Evolutionary conservation across 2,797 vertebrate genomes (phyloP).

Genomic region (Spinus pinus): DNA sequence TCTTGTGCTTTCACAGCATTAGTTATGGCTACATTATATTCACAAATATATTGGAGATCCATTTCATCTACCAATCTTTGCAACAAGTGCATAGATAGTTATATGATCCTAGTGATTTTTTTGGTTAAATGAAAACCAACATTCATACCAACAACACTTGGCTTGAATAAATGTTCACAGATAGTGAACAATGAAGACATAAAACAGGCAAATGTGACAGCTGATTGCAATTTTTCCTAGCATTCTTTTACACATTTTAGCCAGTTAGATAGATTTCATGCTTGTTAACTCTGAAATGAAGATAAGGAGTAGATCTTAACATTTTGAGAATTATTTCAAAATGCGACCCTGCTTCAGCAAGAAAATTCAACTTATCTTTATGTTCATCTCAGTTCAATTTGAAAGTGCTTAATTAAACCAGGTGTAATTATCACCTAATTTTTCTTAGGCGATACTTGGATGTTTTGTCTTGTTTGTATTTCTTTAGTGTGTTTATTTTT

Average conservation of each 20-base stretch:
- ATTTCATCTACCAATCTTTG: not conserved
- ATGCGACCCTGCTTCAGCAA: not conserved
- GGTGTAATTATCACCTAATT: not conserved
- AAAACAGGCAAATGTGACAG: slow-evolving; percentile 16
- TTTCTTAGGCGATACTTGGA: not conserved
- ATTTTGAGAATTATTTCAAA: not conserved
- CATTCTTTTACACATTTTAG: not conserved
- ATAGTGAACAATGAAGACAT: slow-evolving; percentile 30
- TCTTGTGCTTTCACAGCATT: not conserved
- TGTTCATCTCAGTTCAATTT: not conserved
- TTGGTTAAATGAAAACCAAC: not conserved
- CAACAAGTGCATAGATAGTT: slow-evolving; percentile 15
- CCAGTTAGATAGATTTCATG: not conserved
- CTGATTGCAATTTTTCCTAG: slow-evolving; percentile 9
- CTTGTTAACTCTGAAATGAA: slow-evolving; percentile 5
- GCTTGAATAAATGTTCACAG: slow-evolving; percentile 25
- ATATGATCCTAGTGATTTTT: slow-evolving; percentile 17
- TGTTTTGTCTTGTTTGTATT: not conserved
- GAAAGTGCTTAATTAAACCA: not conserved
- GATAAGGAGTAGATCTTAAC: not conserved
- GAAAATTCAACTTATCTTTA: not conserved
- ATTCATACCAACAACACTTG: not conserved
- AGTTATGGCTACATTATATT: not conserved
- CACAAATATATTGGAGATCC: not conserved
- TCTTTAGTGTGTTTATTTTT: not conserved